Evolutionary conservation across 2,113 vertebrate species (phyloP).

Genomic region (Panthera uncia): DNA sequence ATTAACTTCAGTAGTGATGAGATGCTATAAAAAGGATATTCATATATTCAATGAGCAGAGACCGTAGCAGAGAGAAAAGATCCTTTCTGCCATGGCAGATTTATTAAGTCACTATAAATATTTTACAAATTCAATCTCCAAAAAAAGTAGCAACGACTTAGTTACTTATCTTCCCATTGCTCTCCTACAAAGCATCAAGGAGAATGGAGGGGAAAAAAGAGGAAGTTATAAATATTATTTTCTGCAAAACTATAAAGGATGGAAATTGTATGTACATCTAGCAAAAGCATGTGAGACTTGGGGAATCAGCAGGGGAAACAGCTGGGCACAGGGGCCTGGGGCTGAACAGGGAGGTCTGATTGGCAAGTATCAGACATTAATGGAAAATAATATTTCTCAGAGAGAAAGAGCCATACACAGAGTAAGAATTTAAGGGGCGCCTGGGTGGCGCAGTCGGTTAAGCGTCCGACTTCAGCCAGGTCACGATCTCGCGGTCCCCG

Average conservation of each 20-base stretch:
- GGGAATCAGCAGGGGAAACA: background rate
- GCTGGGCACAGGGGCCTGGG: background rate
- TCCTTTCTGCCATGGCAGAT: background rate
- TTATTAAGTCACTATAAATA: slow-evolving; percentile 51
- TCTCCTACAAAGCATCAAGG: background rate
- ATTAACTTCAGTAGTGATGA: slow-evolving; percentile 52
- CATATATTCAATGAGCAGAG: slow-evolving; percentile 28
- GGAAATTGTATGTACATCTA: background rate
- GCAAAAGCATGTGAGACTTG: background rate
- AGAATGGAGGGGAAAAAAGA: background rate
- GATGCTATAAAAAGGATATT: slow-evolving; percentile 59
- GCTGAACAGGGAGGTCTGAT: background rate
- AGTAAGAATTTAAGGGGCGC: background rate
- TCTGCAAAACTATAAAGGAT: background rate
- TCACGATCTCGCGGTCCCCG: too few species aligned
- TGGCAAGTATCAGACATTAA: background rate
- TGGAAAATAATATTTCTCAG: background rate
- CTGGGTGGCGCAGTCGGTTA: too few species aligned
- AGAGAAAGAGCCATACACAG: background rate
- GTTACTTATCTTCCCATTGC: background rate
- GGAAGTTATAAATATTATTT: background rate
- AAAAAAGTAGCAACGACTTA: background rate
- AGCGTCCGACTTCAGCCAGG: too few species aligned
- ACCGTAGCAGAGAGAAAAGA: slow-evolving; percentile 24
- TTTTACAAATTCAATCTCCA: slow-evolving; percentile 33